These are phyloP conservation scores for Pheosia gnoma DNA, from an alignment of 2,888 invertebrate genomes.

Conservation along the genomic window DNA sequence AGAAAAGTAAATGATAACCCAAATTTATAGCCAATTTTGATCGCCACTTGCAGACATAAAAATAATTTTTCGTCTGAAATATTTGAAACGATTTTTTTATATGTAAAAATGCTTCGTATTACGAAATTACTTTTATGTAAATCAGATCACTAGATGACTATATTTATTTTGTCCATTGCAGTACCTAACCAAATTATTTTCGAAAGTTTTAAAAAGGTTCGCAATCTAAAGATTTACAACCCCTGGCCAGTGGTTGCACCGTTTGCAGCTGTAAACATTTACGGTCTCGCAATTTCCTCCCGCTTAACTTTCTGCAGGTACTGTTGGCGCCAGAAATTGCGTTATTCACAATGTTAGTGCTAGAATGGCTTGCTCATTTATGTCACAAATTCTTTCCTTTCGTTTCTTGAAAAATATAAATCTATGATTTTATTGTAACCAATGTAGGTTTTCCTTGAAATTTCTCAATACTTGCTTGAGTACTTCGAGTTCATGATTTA, in stretches of 20 bases:
- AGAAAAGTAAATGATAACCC: too few relatives aligned
- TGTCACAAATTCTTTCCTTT: constrained; percentile 9
- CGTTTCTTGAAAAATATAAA: neutral
- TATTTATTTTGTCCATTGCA: too few relatives aligned
- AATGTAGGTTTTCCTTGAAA: neutral
- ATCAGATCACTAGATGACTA: too few relatives aligned
- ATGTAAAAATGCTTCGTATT: too few relatives aligned
- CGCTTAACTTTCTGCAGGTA: constrained; percentile 28
- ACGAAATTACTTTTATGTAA: too few relatives aligned
- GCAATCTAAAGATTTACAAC: constrained; percentile 1
- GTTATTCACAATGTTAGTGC: constrained; percentile 29
- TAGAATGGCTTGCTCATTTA: constrained; percentile 24
- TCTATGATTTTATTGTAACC: neutral
- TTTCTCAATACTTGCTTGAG: neutral
- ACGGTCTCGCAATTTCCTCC: constrained; percentile 36
- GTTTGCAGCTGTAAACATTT: constrained; percentile 35
- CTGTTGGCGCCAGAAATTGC: constrained; percentile 34
- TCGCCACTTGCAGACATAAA: too few relatives aligned
- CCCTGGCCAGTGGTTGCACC: constrained; percentile 23
- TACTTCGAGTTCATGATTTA: too few relatives aligned
- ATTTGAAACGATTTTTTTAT: too few relatives aligned
- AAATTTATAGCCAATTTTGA: too few relatives aligned
- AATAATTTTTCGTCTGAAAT: too few relatives aligned
- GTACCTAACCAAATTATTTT: too few relatives aligned
- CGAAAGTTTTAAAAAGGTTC: too few relatives aligned